Conservation (phyloP, 1,140 invertebrate species). For the Heliconius congener region DNA sequence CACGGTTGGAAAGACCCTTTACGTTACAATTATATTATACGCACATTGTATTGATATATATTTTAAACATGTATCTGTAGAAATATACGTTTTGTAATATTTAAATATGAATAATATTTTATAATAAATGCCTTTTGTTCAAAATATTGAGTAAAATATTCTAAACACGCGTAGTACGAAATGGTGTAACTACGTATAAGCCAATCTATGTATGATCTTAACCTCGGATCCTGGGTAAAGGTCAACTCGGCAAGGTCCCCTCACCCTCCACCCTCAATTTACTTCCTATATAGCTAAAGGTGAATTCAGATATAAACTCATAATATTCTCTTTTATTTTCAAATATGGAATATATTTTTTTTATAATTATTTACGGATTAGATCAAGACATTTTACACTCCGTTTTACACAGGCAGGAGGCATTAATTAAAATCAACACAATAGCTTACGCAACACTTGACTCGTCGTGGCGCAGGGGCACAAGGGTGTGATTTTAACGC, state of each 20-base stretch:
- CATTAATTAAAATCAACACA: no score
- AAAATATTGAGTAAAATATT: neutral
- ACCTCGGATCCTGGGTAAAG: conserved; percentile 11
- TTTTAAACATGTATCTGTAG: neutral
- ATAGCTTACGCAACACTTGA: no score
- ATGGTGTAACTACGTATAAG: neutral
- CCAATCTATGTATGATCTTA: conserved; percentile 4
- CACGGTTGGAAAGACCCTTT: neutral
- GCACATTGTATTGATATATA: neutral
- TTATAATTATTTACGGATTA: neutral
- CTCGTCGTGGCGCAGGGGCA: no score
- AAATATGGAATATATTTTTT: neutral
- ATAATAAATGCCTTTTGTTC: neutral
- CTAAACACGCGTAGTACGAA: neutral
- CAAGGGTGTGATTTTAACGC: no score
- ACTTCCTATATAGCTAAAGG: conserved; percentile 6
- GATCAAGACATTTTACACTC: neutral
- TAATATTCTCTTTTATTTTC: neutral
- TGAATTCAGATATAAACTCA: neutral
- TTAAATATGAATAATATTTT: neutral
- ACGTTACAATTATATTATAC: neutral
- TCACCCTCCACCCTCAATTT: conserved; percentile 12
- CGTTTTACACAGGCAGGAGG: neutral
- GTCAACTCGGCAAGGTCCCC: neutral
- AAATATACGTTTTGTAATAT: neutral